phyloP scores from a whole-genome alignment of 2,888 invertebrate genomes.

The Tribolium freemani region DNA sequence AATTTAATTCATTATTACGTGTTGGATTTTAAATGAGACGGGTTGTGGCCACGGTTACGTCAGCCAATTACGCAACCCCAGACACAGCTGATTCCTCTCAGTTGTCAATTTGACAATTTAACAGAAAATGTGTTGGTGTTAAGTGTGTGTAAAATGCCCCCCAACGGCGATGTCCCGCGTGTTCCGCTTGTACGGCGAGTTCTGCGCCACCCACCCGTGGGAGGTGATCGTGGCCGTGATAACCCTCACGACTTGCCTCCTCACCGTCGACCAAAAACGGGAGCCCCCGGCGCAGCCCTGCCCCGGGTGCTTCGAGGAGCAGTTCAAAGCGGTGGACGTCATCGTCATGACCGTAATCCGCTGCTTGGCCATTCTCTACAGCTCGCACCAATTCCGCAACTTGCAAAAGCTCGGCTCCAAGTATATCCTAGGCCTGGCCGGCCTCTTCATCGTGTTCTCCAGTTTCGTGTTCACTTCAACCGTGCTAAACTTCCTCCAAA shows the following conservation, averaged over 20 bases:
- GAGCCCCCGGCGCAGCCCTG: conserved; percentile 40
- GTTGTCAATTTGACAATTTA: no score
- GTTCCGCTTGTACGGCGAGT: conserved; percentile 87
- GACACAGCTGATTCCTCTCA: no score
- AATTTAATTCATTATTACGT: no score
- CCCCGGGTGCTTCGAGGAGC: conserved; percentile 69
- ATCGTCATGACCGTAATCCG: conserved; percentile 92
- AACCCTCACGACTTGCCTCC: conserved; percentile 83
- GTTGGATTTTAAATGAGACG: neutral
- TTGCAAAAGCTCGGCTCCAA: conserved; percentile 91
- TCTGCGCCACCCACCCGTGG: conserved; percentile 93
- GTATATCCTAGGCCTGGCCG: conserved; percentile 86
- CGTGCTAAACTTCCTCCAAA: conserved; percentile 88
- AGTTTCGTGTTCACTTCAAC: conserved; percentile 93
- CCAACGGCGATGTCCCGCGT: conserved; percentile 67
- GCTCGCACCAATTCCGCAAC: conserved; percentile 92
- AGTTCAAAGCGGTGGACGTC: conserved; percentile 84
- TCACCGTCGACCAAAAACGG: conserved; percentile 75
- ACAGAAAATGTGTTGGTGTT: no score
- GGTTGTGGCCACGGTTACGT: no score
- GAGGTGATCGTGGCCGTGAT: conserved; percentile 91
- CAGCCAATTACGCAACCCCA: no score
- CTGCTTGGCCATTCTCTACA: conserved; percentile 90
- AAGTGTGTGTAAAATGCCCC: no score
- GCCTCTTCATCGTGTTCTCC: conserved; percentile 91